These are phyloP conservation scores for Drosophila teissieri DNA, from an alignment of 1,140 invertebrate species.

Conservation along the genomic window DNA sequence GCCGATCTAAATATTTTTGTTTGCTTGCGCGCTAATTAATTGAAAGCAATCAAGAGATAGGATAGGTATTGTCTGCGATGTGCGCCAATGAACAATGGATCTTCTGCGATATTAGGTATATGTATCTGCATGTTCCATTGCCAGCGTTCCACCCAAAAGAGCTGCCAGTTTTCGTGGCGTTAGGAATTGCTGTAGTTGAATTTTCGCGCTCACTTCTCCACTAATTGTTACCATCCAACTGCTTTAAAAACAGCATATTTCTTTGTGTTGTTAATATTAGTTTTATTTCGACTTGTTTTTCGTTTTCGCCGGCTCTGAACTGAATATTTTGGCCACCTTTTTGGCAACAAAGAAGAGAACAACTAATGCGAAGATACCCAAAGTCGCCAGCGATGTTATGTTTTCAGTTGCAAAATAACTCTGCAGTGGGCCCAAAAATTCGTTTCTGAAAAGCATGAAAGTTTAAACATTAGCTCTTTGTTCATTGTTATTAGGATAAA, in stretches of 20 bases:
- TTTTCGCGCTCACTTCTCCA: slow-evolving; percentile 11
- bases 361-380: slow-evolving; percentile 24
- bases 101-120: slow-evolving; percentile 14
- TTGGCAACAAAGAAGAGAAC: slow-evolving; percentile 27
- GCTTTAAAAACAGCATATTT: neutral
- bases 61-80: slow-evolving; percentile 6
- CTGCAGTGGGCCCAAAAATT: slow-evolving; percentile 37
- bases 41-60: slow-evolving; percentile 6
- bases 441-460: slow-evolving; percentile 43
- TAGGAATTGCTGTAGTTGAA: slow-evolving; percentile 21
- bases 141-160: neutral
- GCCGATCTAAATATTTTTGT: slow-evolving; percentile 22
- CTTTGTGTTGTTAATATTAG: neutral
- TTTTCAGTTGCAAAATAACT: slow-evolving; percentile 31
- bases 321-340: slow-evolving; percentile 21
- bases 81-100: slow-evolving; percentile 12
- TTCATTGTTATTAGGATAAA: too few species aligned
- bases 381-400: slow-evolving; percentile 28
- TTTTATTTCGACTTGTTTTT: slow-evolving; percentile 55
- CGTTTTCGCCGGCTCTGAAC: slow-evolving; percentile 29
- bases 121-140: slow-evolving; percentile 17
- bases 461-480: neutral
- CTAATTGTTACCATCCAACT: neutral
- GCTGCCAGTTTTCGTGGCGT: slow-evolving; percentile 18
- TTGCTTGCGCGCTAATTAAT: slow-evolving; percentile 31